Base-by-base conservation (phyloP, 1,140 invertebrate genomes). In the Sycobia sp. region DNA sequence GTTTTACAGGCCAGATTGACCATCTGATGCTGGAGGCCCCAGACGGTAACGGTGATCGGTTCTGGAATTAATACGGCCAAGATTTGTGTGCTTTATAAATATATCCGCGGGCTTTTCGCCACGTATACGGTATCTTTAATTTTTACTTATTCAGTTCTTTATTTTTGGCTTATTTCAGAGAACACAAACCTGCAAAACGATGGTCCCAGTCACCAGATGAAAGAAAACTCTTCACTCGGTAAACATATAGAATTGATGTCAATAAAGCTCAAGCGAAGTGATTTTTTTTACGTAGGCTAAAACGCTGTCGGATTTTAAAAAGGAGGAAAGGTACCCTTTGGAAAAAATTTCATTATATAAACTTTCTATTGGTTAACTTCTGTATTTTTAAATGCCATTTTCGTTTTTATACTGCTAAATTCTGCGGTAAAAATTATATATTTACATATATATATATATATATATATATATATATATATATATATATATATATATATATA, bases 1-100 rank as follows among this genome's bases (percentile, higher is more conserved):
- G 76, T 66, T 61, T 72, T 79, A 51, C 80, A 82, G 14, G 78
- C 78, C 34, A 82, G 65, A 55, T 72, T 80, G 13, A 79, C 74
- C 64, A 72, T 73, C 51, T 79, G 74, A 72, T 80, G 75, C 27
- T 74, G 74, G 38, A 71, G 57, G 32, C 74, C 71, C 77, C 77
- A 80, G 29, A 80, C 39, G 36, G 73, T 73, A 13, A 82, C 71
- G 53, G 70, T 73, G 1, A 79, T 73, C 3, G 73, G 70, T 51
- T 80, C 77, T 79, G 73, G 66, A 71, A 51, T 58, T 53, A 29
- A 5, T 50, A 34, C 27, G 25, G 23, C n/a, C n/a, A 61, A 36
- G 56, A 18, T 25, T 54, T 18, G 8, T 13, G n/a, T n/a, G n/a
- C n/a, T n/a, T n/a, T n/a, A n/a, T n/a, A n/a, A n/a, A 23, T 25